A percentile compares a stretch with the other conserved stretches of the same genome.
Evolutionary conservation across 2,113 vertebrate genomes (phyloP).

Genomic region (Aleadryas rufinucha): DNA sequence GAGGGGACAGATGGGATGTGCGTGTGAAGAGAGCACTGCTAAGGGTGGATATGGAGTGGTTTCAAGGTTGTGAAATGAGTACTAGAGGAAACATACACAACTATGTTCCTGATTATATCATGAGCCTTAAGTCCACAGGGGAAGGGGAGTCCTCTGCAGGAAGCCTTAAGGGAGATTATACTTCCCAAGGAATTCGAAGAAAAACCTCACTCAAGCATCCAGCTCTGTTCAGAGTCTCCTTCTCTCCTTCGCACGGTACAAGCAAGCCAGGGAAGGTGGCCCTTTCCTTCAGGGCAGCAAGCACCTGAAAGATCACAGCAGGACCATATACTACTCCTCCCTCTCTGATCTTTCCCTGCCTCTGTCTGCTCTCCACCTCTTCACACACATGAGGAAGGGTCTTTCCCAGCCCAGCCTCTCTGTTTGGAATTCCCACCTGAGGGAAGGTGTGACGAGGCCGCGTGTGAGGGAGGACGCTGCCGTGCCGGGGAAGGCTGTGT

Average conservation of each 20-base stretch:
- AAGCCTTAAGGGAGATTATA: not conserved
- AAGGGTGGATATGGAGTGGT: not conserved
- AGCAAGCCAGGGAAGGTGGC: not conserved
- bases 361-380: not conserved
- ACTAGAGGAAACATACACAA: not conserved
- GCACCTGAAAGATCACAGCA: not conserved
- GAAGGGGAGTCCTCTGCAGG: not conserved
- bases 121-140: not conserved
- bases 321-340: not conserved
- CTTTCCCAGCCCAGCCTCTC: not conserved
- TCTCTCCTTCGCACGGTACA: not conserved
- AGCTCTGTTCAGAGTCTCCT: not conserved
- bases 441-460: fast-evolving
- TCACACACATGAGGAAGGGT: fast-evolving
- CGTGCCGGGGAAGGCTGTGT: not conserved
- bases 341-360: not conserved
- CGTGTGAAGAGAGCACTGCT: not conserved
- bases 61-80: not conserved
- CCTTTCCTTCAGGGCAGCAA: not conserved
- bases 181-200: not conserved
- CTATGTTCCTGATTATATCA: not conserved
- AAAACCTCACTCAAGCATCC: not conserved
- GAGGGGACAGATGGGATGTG: not conserved
- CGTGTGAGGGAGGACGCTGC: not conserved
- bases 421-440: not conserved